Conservation (phyloP, 2,888 invertebrate genomes). For the Spilarctia lutea region DNA sequence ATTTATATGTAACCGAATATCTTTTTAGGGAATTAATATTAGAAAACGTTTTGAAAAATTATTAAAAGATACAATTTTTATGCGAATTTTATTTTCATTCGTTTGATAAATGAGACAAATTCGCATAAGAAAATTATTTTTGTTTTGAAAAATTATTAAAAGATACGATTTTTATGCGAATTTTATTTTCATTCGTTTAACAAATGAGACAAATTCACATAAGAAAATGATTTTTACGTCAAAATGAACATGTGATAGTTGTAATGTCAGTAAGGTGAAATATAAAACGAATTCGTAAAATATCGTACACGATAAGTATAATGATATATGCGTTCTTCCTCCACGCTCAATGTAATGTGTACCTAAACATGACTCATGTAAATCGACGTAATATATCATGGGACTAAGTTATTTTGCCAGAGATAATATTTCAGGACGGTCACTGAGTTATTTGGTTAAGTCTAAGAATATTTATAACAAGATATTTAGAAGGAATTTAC, state of each 20-base stretch:
- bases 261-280: neutral
- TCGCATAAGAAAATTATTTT: neutral
- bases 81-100: neutral
- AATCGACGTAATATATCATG: conserved; percentile 39
- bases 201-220: neutral
- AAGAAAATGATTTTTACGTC: neutral
- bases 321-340: conserved; percentile 6
- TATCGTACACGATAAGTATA: conserved; percentile 21
- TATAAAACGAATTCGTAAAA: neutral
- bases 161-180: neutral
- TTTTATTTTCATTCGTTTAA: neutral
- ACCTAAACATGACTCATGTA: conserved; percentile 30
- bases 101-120: neutral
- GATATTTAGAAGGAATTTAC: conserved; percentile 24
- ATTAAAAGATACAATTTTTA: neutral
- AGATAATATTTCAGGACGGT: conserved; percentile 39
- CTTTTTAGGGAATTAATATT: neutral
- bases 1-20: neutral
- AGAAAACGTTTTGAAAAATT: neutral
- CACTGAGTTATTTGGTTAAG: conserved; percentile 36
- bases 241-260: neutral
- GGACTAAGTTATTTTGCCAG: conserved; percentile 37
- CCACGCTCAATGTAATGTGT: conserved; percentile 24
- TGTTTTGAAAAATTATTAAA: no score
- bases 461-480: conserved; percentile 39